These are phyloP conservation scores for Kryptolebias ocellatus DNA, from an alignment of 2,797 vertebrate species.

Conservation along the genomic window DNA sequence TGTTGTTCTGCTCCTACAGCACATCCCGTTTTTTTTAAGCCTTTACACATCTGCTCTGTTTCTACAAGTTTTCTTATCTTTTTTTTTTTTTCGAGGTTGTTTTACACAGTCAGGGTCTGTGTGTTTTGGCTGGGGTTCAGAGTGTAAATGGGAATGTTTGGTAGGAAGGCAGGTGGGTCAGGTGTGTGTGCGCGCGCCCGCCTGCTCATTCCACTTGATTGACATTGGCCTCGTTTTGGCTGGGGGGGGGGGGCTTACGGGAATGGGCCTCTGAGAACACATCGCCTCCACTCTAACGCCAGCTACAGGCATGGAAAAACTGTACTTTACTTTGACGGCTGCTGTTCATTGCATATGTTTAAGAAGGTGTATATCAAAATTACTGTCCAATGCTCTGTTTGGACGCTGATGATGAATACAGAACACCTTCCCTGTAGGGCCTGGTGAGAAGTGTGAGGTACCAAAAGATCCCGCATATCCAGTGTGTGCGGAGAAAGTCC, in stretches of 20 bases:
- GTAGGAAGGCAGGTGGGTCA: slow-evolving; percentile 68
- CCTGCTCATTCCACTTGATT: slow-evolving; percentile 65
- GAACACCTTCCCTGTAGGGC: slow-evolving; percentile 53
- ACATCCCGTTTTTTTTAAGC: slow-evolving; percentile 49
- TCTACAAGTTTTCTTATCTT: slow-evolving; percentile 57
- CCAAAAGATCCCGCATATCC: slow-evolving; percentile 71
- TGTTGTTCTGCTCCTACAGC: slow-evolving; percentile 16
- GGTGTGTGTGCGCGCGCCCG: slow-evolving; percentile 65
- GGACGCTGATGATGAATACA: slow-evolving; percentile 23
- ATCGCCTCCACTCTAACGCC: slow-evolving; percentile 49
- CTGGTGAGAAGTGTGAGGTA: slow-evolving; percentile 64
- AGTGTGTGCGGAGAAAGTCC: slow-evolving; percentile 77
- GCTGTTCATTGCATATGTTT: slow-evolving; percentile 33
- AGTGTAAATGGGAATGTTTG: slow-evolving; percentile 64
- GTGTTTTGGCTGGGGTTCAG: slow-evolving; percentile 61
- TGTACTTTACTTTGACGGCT: slow-evolving; percentile 30
- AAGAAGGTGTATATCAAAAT: slow-evolving; percentile 56
- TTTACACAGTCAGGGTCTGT: slow-evolving; percentile 68
- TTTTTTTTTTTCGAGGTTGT: slow-evolving; percentile 68
- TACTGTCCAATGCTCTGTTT: slow-evolving; percentile 48
- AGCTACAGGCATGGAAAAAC: slow-evolving; percentile 46
- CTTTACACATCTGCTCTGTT: slow-evolving; percentile 51
- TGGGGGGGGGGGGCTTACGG: slow-evolving; percentile 55
- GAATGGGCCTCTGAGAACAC: slow-evolving; percentile 65
- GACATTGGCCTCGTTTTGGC: slow-evolving; percentile 62